Conservation (phyloP, 2,888 invertebrate species). For the Disparrhopalites patrizii region DNA sequence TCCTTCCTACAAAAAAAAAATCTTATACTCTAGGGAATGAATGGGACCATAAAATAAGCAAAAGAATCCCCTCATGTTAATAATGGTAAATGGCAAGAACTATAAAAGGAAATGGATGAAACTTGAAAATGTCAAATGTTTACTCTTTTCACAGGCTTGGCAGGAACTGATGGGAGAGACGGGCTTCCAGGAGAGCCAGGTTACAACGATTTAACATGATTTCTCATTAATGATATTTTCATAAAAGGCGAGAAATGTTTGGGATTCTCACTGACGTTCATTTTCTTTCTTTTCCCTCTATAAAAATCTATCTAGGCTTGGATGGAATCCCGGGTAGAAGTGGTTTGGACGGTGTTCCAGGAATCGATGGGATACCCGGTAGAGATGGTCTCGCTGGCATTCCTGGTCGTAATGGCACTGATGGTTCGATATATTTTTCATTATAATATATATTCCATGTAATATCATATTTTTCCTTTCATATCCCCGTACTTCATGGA, state of each 20-base stretch:
- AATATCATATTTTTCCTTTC: slow-evolving; percentile 8
- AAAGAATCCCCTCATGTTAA: no score
- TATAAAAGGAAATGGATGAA: no score
- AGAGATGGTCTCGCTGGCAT: slow-evolving; percentile 58
- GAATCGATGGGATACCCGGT: slow-evolving; percentile 68
- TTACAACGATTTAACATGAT: slow-evolving; percentile 11
- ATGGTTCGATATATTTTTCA: slow-evolving; percentile 54
- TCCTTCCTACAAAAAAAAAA: no score
- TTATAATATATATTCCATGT: not conserved
- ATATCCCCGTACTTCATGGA: not conserved
- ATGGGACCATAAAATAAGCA: no score
- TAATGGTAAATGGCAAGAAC: no score
- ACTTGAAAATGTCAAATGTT: not conserved
- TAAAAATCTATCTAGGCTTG: slow-evolving; percentile 54
- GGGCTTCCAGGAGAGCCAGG: slow-evolving; percentile 86
- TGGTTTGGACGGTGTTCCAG: slow-evolving; percentile 71
- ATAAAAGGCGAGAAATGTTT: no score
- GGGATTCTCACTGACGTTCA: no score
- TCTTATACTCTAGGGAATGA: no score
- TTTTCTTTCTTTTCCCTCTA: not conserved
- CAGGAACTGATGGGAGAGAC: slow-evolving; percentile 79
- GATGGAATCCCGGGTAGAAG: slow-evolving; percentile 74
- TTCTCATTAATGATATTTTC: not conserved
- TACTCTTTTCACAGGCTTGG: slow-evolving; percentile 49
- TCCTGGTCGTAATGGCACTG: slow-evolving; percentile 61